Evolutionary conservation across 2,888 invertebrate genomes (phyloP).

Genomic region (Drymonia ruficornis): DNA sequence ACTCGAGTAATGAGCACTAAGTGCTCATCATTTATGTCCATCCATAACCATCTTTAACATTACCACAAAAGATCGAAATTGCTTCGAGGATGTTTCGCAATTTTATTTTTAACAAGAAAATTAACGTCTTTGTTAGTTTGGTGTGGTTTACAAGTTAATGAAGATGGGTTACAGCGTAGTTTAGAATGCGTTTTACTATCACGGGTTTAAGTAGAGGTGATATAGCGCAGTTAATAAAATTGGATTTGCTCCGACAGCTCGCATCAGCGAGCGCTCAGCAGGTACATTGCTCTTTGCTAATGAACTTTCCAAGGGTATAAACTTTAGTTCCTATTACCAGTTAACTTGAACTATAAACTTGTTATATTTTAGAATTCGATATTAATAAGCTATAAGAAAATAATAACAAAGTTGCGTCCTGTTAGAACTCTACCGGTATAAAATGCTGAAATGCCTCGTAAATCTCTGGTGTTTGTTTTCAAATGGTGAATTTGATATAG

Average conservation of each 20-base stretch:
- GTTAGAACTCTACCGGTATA: too few relatives aligned
- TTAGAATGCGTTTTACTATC: neutral
- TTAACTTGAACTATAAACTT: neutral
- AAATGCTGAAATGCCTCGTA: too few relatives aligned
- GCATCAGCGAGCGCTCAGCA: neutral
- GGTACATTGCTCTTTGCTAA: neutral
- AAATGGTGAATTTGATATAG: too few relatives aligned
- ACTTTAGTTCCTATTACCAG: neutral
- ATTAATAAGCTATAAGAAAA: neutral
- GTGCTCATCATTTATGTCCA: slow-evolving; percentile 7
- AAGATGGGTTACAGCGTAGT: neutral
- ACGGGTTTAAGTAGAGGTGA: neutral
- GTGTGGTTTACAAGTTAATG: slow-evolving; percentile 3
- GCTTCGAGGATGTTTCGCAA: neutral
- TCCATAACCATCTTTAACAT: slow-evolving; percentile 7
- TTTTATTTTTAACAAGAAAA: slow-evolving; percentile 1
- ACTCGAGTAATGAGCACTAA: slow-evolving; percentile 6
- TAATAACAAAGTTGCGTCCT: neutral
- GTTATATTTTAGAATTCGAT: too few relatives aligned
- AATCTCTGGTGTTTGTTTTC: too few relatives aligned
- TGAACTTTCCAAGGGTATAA: neutral
- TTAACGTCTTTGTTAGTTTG: neutral
- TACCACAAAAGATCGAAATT: neutral
- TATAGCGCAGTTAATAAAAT: neutral
- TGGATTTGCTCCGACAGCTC: neutral